phyloP scores from a whole-genome alignment of 1,140 invertebrate genomes.

The Ectropis grisescens region DNA sequence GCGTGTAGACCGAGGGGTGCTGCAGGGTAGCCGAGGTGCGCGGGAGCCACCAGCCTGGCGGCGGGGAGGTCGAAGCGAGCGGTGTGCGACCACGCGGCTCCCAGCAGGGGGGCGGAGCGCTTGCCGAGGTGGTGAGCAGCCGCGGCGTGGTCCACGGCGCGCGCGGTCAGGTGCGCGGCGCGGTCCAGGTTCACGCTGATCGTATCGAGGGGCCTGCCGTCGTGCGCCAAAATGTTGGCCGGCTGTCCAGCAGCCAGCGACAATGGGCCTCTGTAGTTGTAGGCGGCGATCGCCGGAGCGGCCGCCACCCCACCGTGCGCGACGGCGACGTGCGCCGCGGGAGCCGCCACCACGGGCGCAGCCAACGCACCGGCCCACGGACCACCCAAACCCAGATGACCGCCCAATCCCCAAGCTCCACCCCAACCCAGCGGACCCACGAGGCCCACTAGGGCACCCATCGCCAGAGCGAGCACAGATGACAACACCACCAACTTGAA shows the following conservation, averaged over 20 bases:
- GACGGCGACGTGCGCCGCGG: conserved; percentile 11
- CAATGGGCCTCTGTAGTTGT: conserved; percentile 46
- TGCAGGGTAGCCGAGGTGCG: conserved; percentile 11
- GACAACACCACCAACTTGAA: conserved; percentile 74
- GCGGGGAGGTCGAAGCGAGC: conserved; percentile 13
- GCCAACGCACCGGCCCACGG: conserved; percentile 6
- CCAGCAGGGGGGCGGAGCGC: conserved; percentile 32
- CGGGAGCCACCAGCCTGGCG: conserved; percentile 15
- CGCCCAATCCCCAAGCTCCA: conserved; percentile 12
- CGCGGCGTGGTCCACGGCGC: conserved; percentile 32
- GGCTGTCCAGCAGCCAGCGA: conserved; percentile 51
- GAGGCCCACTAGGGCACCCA: conserved; percentile 30
- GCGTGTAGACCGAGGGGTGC: conserved; percentile 12
- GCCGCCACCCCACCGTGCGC: conserved; percentile 6
- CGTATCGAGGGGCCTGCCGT: conserved; percentile 60
- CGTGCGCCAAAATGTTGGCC: conserved; percentile 49
- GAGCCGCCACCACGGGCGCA: conserved; percentile 9
- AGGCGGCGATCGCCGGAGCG: conserved; percentile 23
- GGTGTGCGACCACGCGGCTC: conserved; percentile 15
- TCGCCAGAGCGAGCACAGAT: conserved; percentile 56
- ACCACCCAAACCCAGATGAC: conserved; percentile 8
- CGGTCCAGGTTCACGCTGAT: conserved; percentile 62
- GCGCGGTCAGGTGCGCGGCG: conserved; percentile 50
- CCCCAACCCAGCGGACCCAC: conserved; percentile 19
- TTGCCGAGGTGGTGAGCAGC: conserved; percentile 37